Percentiles rank a stretch among this genome's conserved stretches.
These are phyloP conservation scores for Lithobates sylvaticus DNA, from an alignment of 2,797 vertebrate species.

Conservation along the genomic window DNA sequence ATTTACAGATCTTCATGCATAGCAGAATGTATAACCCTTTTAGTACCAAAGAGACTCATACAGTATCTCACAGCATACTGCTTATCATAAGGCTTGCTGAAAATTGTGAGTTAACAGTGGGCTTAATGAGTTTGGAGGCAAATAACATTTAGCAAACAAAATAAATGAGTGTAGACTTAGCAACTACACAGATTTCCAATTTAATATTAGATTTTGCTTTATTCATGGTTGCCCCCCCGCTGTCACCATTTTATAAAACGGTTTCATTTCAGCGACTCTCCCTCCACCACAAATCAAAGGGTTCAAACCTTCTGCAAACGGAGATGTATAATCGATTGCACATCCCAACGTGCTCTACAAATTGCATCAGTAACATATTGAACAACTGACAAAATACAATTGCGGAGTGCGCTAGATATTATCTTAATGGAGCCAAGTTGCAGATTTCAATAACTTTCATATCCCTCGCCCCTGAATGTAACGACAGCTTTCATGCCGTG, in stretches of 20 bases:
- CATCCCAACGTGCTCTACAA: constrained; percentile 57
- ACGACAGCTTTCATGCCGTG: constrained; percentile 46
- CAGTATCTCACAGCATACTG: background rate
- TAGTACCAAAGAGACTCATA: background rate
- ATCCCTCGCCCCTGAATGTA: constrained; percentile 53
- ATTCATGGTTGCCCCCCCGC: constrained; percentile 54
- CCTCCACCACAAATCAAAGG: constrained; percentile 58
- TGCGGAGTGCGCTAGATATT: constrained; percentile 62
- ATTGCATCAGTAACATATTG: constrained; percentile 67
- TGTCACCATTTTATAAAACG: constrained; percentile 54
- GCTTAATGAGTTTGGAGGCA: constrained; percentile 43
- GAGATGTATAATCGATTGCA: constrained; percentile 62
- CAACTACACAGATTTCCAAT: constrained; percentile 57
- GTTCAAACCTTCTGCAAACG: constrained; percentile 59
- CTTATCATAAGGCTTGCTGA: background rate
- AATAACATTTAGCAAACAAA: constrained; percentile 54
- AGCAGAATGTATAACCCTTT: constrained; percentile 1
- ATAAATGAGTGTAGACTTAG: constrained; percentile 54
- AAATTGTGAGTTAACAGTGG: constrained; percentile 30
- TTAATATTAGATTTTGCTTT: constrained; percentile 58
- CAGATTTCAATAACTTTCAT: constrained; percentile 62
- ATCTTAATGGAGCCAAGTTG: constrained; percentile 50
- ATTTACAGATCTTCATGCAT: background rate
- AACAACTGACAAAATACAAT: constrained; percentile 67
- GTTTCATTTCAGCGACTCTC: constrained; percentile 50